Conservation (phyloP, 2,888 invertebrate genomes). For the Magallana nippona region DNA sequence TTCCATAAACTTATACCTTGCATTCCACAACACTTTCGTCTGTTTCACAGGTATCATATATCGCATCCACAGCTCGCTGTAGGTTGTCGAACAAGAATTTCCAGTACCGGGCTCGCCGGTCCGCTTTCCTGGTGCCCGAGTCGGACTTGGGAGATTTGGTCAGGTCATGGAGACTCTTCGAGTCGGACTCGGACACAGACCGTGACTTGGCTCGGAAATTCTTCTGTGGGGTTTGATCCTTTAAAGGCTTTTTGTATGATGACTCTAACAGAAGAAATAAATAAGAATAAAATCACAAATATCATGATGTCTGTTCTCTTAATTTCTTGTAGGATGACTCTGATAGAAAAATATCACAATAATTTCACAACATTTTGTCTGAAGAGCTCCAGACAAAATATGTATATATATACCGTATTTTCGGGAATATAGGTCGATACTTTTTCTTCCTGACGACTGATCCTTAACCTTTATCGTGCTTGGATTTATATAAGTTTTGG, state of each 20-base stretch:
- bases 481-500: too few species aligned
- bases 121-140: constrained; percentile 79
- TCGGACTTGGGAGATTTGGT: constrained; percentile 73
- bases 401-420: too few species aligned
- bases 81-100: constrained; percentile 96
- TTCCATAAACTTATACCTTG: constrained; percentile 79
- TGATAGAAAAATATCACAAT: not conserved
- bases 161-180: constrained; percentile 61
- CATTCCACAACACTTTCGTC: constrained; percentile 95
- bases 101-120: constrained; percentile 96
- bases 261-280: too few species aligned
- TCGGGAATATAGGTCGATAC: too few species aligned
- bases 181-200: constrained; percentile 41
- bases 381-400: too few species aligned
- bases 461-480: too few species aligned
- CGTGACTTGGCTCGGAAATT: constrained; percentile 25
- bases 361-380: not conserved
- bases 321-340: not conserved
- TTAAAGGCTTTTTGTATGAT: not conserved
- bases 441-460: too few species aligned
- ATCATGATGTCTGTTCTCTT: too few species aligned
- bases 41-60: constrained; percentile 96
- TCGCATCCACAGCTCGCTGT: constrained; percentile 94
- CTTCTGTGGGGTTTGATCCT: constrained; percentile 34
- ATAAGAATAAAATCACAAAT: too few species aligned